Evolutionary conservation across 2,113 vertebrate species (phyloP).

Genomic region (Carassius gibelio): DNA sequence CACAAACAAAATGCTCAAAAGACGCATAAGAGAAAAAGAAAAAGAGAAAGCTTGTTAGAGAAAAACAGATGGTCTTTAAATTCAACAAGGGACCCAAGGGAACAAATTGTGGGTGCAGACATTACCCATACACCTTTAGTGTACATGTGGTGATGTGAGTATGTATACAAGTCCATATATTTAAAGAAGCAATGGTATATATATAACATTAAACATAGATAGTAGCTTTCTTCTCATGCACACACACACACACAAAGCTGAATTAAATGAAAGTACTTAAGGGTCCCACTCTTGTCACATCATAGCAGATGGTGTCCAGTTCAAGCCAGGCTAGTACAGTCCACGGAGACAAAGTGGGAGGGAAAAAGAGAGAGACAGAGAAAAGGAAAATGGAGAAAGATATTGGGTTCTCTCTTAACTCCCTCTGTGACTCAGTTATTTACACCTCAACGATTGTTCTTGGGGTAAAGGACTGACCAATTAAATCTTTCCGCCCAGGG

Average conservation of each 20-base stretch:
- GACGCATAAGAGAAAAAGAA: conserved; percentile 33
- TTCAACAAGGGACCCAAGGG: conserved; percentile 69
- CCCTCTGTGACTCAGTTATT: conserved; percentile 47
- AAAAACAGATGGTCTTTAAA: conserved; percentile 81
- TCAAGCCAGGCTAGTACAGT: conserved; percentile 73
- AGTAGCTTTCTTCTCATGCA: conserved; percentile 1
- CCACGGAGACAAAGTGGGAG: conserved; percentile 63
- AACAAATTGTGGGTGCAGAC: conserved; percentile 45
- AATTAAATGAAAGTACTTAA: conserved; percentile 78
- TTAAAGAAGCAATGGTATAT: not conserved
- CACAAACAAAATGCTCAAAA: conserved; percentile 2
- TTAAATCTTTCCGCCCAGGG: not conserved
- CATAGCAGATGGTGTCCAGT: conserved; percentile 80
- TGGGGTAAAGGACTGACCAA: conserved; percentile 11
- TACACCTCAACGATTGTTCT: conserved; percentile 52
- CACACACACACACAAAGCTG: conserved; percentile 54
- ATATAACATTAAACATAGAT: not conserved
- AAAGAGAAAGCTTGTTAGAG: conserved; percentile 77
- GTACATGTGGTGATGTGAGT: conserved; percentile 25
- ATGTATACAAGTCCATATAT: conserved; percentile 47
- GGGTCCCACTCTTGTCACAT: conserved; percentile 79
- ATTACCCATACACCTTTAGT: conserved; percentile 40
- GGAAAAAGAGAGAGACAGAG: conserved; percentile 64
- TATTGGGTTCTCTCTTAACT: conserved; percentile 35
- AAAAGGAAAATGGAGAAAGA: conserved; percentile 43